phyloP scores from a whole-genome alignment of 2,113 vertebrate species.

The Salvator merianae region DNA sequence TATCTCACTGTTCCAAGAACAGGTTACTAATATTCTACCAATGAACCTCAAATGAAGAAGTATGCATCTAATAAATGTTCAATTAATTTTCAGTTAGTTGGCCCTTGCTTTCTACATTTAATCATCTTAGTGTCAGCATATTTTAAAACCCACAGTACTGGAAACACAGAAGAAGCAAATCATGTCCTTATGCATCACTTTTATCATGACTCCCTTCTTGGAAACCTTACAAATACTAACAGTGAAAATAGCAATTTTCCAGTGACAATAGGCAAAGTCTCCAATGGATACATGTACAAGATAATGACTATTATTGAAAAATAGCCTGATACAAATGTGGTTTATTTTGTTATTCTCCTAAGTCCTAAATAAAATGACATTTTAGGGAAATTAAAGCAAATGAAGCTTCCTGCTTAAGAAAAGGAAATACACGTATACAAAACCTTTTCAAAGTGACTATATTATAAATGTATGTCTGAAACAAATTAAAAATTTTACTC shows the following conservation, averaged over 20 bases:
- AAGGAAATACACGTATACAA: slow-evolving; percentile 21
- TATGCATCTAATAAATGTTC: slow-evolving; percentile 39
- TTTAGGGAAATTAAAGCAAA: slow-evolving; percentile 49
- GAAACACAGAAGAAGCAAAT: slow-evolving; percentile 8
- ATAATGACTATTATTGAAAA: slow-evolving; percentile 16
- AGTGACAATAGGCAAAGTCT: not conserved
- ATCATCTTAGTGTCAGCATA: slow-evolving; percentile 22
- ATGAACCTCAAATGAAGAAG: slow-evolving; percentile 43
- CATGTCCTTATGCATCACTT: slow-evolving; percentile 19
- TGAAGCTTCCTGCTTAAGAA: slow-evolving; percentile 23
- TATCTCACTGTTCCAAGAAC: slow-evolving; percentile 12
- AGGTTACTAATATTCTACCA: not conserved
- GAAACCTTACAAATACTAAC: slow-evolving; percentile 32
- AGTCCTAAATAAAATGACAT: slow-evolving; percentile 36
- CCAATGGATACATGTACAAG: slow-evolving; percentile 23
- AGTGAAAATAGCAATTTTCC: slow-evolving; percentile 4
- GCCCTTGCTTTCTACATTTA: slow-evolving; percentile 37
- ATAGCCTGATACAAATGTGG: slow-evolving; percentile 30
- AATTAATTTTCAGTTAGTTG: slow-evolving; percentile 39
- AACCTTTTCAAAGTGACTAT: not conserved
- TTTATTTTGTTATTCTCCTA: slow-evolving; percentile 19
- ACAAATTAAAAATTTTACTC: too few species aligned
- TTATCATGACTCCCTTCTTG: slow-evolving; percentile 15
- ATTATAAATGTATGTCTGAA: not conserved
- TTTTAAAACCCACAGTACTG: slow-evolving; percentile 27